These are phyloP conservation scores for Mirounga angustirostris DNA, from an alignment of 2,113 vertebrate species.

Conservation along the genomic window DNA sequence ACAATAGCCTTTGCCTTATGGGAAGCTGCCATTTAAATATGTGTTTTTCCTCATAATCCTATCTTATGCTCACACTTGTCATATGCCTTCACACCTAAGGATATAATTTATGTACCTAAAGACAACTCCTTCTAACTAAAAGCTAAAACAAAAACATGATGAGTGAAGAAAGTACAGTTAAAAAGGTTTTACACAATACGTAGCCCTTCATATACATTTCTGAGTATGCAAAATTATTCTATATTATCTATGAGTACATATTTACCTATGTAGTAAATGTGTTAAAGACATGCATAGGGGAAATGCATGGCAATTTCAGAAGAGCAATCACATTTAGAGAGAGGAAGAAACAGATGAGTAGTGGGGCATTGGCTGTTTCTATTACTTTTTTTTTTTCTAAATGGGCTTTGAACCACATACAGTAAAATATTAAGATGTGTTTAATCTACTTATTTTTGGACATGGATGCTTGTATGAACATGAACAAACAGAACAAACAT, in stretches of 20 bases:
- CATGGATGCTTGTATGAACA: not conserved
- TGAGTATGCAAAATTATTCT: not conserved
- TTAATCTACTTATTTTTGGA: conserved; percentile 9
- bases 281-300: not conserved
- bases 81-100: not conserved
- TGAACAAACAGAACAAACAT: not conserved
- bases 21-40: not conserved
- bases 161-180: not conserved
- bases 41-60: not conserved
- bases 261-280: not conserved
- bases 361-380: not conserved
- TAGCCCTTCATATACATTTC: not conserved
- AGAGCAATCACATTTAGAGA: not conserved
- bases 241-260: not conserved
- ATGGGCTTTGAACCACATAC: not conserved
- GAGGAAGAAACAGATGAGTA: not conserved
- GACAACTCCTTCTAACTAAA: conserved; percentile 23
- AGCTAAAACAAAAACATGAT: not conserved
- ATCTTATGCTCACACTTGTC: not conserved
- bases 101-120: not conserved
- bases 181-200: not conserved
- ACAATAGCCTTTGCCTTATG: not conserved
- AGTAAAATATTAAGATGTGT: not conserved
- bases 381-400: not conserved
- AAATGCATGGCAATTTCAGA: not conserved